A percentile compares a stretch with the other conserved stretches of the same genome.
phyloP scores from a whole-genome alignment of 2,113 vertebrate species.

The Muntiacus reevesi region DNA sequence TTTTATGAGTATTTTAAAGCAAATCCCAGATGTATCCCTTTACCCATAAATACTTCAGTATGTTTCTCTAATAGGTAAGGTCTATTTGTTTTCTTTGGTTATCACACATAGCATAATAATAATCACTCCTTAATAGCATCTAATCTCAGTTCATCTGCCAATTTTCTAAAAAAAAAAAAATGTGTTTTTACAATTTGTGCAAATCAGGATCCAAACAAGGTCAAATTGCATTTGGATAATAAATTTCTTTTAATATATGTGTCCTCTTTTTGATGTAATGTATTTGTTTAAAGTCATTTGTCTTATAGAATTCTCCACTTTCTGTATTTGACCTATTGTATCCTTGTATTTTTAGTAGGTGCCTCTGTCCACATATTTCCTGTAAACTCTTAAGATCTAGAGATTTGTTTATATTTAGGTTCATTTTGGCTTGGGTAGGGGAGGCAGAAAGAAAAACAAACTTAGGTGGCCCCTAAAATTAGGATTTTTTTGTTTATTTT shows the following conservation, averaged over 20 bases:
- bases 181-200: not conserved
- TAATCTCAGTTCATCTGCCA: not conserved
- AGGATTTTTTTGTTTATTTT: not conserved
- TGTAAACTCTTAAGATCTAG: not conserved
- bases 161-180: slow-evolving; percentile 8
- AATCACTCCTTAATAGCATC: not conserved
- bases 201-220: not conserved
- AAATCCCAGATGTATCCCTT: not conserved
- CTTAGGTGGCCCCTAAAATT: not conserved
- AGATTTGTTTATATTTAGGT: not conserved
- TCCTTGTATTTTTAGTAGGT: not conserved
- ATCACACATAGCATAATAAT: not conserved
- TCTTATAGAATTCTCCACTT: not conserved
- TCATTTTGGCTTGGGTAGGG: not conserved
- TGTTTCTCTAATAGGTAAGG: not conserved
- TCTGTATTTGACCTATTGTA: not conserved
- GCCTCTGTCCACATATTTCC: not conserved
- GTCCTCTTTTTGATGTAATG: not conserved
- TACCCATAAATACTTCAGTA: not conserved
- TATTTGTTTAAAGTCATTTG: slow-evolving; percentile 17
- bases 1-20: slow-evolving; percentile 10
- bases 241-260: not conserved
- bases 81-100: not conserved
- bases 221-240: not conserved
- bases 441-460: not conserved